A percentile compares a stretch with the other conserved stretches of the same genome.
Evolutionary conservation across 2,113 vertebrate species (phyloP).

Genomic region (Melospiza melodia): DNA sequence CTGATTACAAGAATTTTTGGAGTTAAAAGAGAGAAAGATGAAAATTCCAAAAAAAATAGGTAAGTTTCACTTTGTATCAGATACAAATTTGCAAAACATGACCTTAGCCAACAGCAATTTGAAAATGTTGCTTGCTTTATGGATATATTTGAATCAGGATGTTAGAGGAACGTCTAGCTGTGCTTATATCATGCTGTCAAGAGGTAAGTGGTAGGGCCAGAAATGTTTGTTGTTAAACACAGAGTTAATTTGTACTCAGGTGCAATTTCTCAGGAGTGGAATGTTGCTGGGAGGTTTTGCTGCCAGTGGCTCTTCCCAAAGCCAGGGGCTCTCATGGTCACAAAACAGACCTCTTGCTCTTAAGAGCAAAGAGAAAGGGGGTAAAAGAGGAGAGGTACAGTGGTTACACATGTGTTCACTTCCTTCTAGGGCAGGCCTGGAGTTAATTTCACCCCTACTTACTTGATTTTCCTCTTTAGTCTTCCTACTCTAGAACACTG

Average conservation of each 20-base stretch:
- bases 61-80: constrained; percentile 61
- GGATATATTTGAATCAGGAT: constrained; percentile 26
- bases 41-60: constrained; percentile 96
- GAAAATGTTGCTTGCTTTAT: constrained; percentile 29
- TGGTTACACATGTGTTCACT: neutral
- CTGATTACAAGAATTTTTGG: constrained; percentile 97
- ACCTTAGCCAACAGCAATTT: constrained; percentile 17
- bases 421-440: neutral
- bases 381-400: neutral
- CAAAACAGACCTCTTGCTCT: neutral
- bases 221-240: constrained; percentile 26
- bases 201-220: neutral
- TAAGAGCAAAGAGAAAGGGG: neutral
- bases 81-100: constrained; percentile 24
- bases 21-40: constrained; percentile 93
- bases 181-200: constrained; percentile 8
- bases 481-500: neutral
- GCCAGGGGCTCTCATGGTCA: neutral
- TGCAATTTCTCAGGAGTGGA: neutral
- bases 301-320: neutral
- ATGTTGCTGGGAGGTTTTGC: neutral
- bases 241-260: neutral
- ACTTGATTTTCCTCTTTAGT: neutral
- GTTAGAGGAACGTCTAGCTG: constrained; percentile 27
- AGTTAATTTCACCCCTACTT: neutral